Evolutionary conservation across 2,113 vertebrate species (phyloP).

Genomic region (Ammospiza caudacuta): DNA sequence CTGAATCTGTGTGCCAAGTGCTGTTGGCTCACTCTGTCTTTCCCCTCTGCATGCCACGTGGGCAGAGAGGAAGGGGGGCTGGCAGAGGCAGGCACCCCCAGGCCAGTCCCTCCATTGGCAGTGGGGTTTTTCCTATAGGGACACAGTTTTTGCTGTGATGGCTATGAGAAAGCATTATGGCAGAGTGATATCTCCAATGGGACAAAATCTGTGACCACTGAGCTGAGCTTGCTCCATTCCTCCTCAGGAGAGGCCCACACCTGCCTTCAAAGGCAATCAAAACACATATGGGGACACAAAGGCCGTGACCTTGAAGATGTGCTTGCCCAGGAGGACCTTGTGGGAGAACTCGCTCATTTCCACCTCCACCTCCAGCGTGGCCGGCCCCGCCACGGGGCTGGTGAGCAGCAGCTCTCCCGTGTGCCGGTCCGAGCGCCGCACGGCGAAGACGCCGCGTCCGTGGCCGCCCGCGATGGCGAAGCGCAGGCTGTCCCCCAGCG

Average conservation of each 20-base stretch:
- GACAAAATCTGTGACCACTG: neutral
- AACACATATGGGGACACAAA: slow-evolving; percentile 86
- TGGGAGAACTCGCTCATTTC: slow-evolving; percentile 88
- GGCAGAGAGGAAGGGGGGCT: neutral
- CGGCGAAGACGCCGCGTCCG: slow-evolving; percentile 64
- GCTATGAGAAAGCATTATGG: neutral
- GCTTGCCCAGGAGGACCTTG: slow-evolving; percentile 78
- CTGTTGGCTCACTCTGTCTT: fast-evolving
- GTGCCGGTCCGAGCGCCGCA: slow-evolving; percentile 81
- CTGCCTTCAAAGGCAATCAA: neutral
- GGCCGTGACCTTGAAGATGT: slow-evolving; percentile 84
- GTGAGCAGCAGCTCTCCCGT: slow-evolving; percentile 85
- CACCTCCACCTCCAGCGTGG: slow-evolving; percentile 82
- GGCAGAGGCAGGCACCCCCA: neutral
- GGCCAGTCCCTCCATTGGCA: neutral
- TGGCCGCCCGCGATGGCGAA: slow-evolving; percentile 72
- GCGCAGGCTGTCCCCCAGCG: slow-evolving; percentile 78
- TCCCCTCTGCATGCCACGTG: fast-evolving
- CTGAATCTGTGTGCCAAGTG: fast-evolving
- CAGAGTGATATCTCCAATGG: neutral
- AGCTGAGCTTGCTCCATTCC: neutral
- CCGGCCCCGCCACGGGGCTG: slow-evolving; percentile 76
- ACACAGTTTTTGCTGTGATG: neutral
- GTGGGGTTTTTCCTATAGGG: fast-evolving
- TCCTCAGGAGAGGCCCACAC: neutral